A percentile compares a stretch with the other conserved stretches of the same genome.
These are phyloP conservation scores for Spodoptera littoralis DNA, from an alignment of 2,888 invertebrate genomes.

Conservation along the genomic window DNA sequence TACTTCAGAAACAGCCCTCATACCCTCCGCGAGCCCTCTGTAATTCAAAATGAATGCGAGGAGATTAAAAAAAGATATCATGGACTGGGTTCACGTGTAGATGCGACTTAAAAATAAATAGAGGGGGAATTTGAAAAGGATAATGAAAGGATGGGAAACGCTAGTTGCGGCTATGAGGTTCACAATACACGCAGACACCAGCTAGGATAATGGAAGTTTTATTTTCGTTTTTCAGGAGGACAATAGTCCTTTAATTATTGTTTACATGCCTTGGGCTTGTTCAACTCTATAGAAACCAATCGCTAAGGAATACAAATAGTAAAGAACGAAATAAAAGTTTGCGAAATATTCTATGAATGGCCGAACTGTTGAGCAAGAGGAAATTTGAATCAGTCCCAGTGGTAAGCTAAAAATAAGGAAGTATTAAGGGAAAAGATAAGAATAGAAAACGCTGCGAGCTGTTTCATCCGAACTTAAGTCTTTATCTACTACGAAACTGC, in stretches of 20 bases:
- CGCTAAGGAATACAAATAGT: neutral
- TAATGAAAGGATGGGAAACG: slow-evolving; percentile 37
- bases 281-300: slow-evolving; percentile 4
- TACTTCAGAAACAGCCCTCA: slow-evolving; percentile 42
- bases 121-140: slow-evolving; percentile 56
- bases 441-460: neutral
- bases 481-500: slow-evolving; percentile 14
- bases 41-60: slow-evolving; percentile 57
- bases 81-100: slow-evolving; percentile 57
- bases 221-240: slow-evolving; percentile 26
- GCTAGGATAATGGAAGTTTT: slow-evolving; percentile 40
- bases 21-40: slow-evolving; percentile 36
- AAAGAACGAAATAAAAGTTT: slow-evolving; percentile 9
- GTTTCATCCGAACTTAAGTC: neutral
- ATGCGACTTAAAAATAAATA: slow-evolving; percentile 47
- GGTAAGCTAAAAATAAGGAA: neutral
- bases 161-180: slow-evolving; percentile 25
- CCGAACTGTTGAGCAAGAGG: too few species aligned
- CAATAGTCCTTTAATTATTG: slow-evolving; percentile 28
- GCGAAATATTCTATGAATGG: slow-evolving; percentile 1
- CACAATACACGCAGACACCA: slow-evolving; percentile 22
- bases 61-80: slow-evolving; percentile 65
- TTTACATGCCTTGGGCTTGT: slow-evolving; percentile 23
- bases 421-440: neutral
- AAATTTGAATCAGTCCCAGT: neutral